Conservation (phyloP, 2,113 vertebrate genomes). For the Crotalus horridus region DNA sequence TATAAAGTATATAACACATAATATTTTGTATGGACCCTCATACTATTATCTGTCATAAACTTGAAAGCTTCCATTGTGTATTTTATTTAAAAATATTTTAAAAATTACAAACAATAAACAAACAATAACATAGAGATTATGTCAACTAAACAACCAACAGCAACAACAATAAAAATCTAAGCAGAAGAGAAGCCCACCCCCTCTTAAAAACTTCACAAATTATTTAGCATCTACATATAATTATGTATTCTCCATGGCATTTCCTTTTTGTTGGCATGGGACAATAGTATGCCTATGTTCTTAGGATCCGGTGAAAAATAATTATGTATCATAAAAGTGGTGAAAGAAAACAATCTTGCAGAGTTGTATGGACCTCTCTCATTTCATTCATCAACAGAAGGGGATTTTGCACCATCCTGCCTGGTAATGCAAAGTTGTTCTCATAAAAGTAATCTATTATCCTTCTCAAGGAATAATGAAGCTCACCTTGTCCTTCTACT, state of each 20-base stretch:
- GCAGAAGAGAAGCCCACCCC: not conserved
- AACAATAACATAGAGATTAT: not conserved
- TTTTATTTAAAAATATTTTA: not conserved
- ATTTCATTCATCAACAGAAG: not conserved
- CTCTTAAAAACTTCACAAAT: not conserved
- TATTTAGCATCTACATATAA: not conserved
- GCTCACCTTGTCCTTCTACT: not conserved
- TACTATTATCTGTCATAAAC: not conserved
- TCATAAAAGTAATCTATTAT: conserved; percentile 11
- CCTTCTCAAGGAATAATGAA: conserved; percentile 3
- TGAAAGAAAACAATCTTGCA: not conserved
- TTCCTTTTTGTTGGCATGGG: not conserved
- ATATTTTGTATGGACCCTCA: not conserved
- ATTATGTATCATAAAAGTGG: not conserved
- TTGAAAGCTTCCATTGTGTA: not conserved
- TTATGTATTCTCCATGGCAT: not conserved
- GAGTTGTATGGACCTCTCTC: not conserved
- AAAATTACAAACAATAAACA: not conserved
- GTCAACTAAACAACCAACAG: not conserved
- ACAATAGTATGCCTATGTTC: not conserved
- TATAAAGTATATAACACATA: not conserved
- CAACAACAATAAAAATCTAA: not conserved
- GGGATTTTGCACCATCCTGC: not conserved
- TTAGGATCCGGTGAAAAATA: not conserved
- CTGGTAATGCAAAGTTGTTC: conserved; percentile 2